Evolutionary conservation across 2,888 invertebrate genomes (phyloP), one percentile per base, ranked within the genome.

Genomic region (Dynastes hyllus): DNA sequence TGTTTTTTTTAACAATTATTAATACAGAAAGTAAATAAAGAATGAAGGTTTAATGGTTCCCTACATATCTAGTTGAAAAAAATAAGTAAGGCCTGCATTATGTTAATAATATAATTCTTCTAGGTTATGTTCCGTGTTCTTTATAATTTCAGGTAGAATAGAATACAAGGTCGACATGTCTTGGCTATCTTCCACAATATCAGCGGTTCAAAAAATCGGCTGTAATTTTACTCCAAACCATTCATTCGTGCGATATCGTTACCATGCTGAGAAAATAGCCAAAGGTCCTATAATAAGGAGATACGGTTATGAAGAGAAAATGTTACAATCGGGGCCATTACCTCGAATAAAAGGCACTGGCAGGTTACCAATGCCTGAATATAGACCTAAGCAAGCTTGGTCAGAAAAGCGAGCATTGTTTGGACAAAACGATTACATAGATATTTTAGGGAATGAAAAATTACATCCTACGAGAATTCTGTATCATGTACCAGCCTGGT

Each of bases 361-460:
- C 78, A 84, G 90, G 55, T 86, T 92, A 3, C 92, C 93, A 0
- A 92, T 95, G 86, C 95, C 95, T 0, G 90, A 92, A 53, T 95
- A 95, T 84, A 91, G 92, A 77, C 96, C 96, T 2, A 91, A 90
- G 82, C 92, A 97, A 89, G 85, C 89, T 0, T 98, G 98, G 98
- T 86, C 90, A 0, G 92, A 93, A 83, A 94, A 93, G 84, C 92
- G 92, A 85, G 97, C 97, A 1, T 88, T 97, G 0, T 97, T 96
- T 90, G 98, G 98, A 0, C 98, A 98, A 88, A 98, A 98, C 90
- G 98, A 98, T 89, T 98, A 98, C 86, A 97, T 98, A 82, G 98
- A 99, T 88, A 97, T 99, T 79, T 91, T 99, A 75, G 98, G 98
- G 1, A 93, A 94, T 86, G 96, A 95, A 50, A 91, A 91, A 16